Conservation (phyloP, 2,888 invertebrate genomes). For the Cecidostiba fungosa region DNA sequence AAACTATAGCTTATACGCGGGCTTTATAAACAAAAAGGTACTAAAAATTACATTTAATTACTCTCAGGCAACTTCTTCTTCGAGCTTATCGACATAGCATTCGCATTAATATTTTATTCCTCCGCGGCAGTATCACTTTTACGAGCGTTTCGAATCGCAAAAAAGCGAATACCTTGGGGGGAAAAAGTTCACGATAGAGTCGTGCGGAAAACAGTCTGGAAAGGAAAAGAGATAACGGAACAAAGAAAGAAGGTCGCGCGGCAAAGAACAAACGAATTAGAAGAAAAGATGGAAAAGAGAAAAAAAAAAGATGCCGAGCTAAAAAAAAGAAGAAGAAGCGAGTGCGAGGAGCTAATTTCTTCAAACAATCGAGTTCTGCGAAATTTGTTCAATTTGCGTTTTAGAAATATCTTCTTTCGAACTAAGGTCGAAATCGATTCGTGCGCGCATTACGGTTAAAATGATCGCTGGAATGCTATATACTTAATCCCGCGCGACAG, state of each 20-base stretch:
- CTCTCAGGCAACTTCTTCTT: not conserved
- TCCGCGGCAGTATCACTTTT: slow-evolving; percentile 31
- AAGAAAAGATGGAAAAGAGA: not conserved
- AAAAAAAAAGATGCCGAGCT: not conserved
- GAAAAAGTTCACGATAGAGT: slow-evolving; percentile 17
- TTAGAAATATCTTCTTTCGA: no score
- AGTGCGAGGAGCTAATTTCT: not conserved
- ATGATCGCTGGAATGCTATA: not conserved
- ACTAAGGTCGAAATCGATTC: not conserved
- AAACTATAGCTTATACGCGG: no score
- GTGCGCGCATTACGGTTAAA: not conserved
- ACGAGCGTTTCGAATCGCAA: slow-evolving; percentile 32
- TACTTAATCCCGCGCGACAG: slow-evolving; percentile 7
- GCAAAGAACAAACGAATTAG: slow-evolving; percentile 2
- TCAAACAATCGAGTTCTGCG: not conserved
- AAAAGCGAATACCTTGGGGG: slow-evolving; percentile 20
- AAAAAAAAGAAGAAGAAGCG: not conserved
- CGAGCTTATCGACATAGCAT: not conserved
- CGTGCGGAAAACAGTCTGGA: slow-evolving; percentile 5
- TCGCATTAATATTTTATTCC: slow-evolving; percentile 28
- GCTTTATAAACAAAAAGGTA: not conserved
- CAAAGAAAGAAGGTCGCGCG: not conserved
- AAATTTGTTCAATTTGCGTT: no score
- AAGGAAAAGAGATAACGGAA: not conserved
- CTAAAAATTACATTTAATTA: slow-evolving; percentile 9